Percentiles rank a stretch among this genome's conserved stretches.
These are phyloP conservation scores for Epicampocera succincta DNA, from an alignment of 2,888 invertebrate species.

Conservation along the genomic window DNA sequence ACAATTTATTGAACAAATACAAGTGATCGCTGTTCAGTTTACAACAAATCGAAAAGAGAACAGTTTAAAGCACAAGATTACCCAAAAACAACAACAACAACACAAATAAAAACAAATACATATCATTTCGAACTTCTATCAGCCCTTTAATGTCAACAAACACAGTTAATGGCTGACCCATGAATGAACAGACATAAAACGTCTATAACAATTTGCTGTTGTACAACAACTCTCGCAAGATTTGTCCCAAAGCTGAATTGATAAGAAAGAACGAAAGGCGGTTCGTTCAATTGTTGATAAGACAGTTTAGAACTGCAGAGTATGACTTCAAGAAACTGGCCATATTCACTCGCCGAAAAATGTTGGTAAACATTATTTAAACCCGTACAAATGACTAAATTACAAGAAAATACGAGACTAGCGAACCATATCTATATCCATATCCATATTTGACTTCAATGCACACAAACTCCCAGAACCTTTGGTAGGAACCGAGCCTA, in stretches of 20 bases:
- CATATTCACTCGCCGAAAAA: constrained; percentile 31
- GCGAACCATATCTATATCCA: no score
- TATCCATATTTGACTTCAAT: no score
- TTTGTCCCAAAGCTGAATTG: constrained; percentile 53
- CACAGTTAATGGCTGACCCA: constrained; percentile 20
- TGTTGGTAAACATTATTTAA: constrained; percentile 1
- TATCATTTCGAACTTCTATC: constrained; percentile 18
- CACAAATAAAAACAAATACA: no score
- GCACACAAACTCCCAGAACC: no score
- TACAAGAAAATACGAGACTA: no score
- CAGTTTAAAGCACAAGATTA: constrained; percentile 2
- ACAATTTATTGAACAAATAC: constrained; percentile 7
- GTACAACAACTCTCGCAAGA: constrained; percentile 45
- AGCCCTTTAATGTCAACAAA: constrained; percentile 23
- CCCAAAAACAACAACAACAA: not conserved
- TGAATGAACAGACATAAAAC: not conserved
- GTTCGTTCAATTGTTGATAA: constrained; percentile 63
- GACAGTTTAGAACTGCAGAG: constrained; percentile 63
- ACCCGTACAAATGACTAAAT: no score
- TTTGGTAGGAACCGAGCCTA: no score
- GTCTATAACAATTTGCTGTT: constrained; percentile 27
- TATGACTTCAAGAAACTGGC: constrained; percentile 33
- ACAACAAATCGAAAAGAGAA: constrained; percentile 1
- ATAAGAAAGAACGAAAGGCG: constrained; percentile 65
- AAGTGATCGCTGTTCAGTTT: not conserved